phyloP scores from a whole-genome alignment of 2,888 invertebrate species.

The Caenorhabditis sp. region DNA sequence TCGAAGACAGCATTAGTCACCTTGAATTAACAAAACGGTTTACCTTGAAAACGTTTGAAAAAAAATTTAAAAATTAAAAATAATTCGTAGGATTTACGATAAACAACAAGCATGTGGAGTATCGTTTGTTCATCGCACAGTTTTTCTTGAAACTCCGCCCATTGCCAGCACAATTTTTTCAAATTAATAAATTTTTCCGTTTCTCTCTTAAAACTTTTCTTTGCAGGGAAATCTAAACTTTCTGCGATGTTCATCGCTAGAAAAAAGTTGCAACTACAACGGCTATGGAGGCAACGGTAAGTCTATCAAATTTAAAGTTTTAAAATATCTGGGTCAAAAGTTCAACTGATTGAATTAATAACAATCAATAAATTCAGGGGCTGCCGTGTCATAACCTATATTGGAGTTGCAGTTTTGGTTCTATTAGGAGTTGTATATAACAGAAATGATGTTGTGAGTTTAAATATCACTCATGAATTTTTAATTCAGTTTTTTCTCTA shows the following conservation, averaged over 20 bases:
- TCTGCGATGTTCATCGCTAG: constrained; percentile 53
- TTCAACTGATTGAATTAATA: not conserved
- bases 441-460: constrained; percentile 14
- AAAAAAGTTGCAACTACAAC: constrained; percentile 52
- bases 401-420: constrained; percentile 20
- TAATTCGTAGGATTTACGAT: constrained; percentile 18
- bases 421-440: constrained; percentile 24
- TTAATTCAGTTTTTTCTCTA: constrained; percentile 2
- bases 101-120: constrained; percentile 3
- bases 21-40: constrained; percentile 10
- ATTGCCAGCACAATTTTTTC: constrained; percentile 33
- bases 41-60: constrained; percentile 13
- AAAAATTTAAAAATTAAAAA: constrained; percentile 3
- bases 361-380: constrained; percentile 15
- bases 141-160: constrained; percentile 9
- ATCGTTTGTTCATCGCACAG: not conserved
- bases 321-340: not conserved
- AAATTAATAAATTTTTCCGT: constrained; percentile 3
- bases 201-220: not conserved
- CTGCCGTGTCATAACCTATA: constrained; percentile 25
- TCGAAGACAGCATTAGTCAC: constrained; percentile 10
- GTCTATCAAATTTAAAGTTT: constrained; percentile 2
- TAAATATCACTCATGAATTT: not conserved
- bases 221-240: constrained; percentile 17
- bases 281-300: constrained; percentile 59